Conservation (phyloP, 2,797 vertebrate genomes). For the Notoglanidium macrostoma region DNA sequence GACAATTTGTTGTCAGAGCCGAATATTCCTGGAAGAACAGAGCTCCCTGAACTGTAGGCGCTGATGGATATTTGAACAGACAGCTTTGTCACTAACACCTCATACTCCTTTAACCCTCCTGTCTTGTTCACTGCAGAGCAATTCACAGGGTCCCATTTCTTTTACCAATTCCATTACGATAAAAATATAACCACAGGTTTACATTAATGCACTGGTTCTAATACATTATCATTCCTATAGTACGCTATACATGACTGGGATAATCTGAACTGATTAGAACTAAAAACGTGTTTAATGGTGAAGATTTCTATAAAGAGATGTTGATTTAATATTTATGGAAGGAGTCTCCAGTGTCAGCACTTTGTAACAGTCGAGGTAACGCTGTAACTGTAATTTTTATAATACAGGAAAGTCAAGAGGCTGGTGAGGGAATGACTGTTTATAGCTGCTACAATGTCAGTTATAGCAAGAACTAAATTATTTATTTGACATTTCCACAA, state of each 20-base stretch:
- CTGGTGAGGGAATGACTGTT: neutral
- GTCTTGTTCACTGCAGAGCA: neutral
- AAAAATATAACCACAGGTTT: neutral
- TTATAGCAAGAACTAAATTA: neutral
- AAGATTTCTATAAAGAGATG: neutral
- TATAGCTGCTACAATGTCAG: neutral
- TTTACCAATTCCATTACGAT: neutral
- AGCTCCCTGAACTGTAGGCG: conserved; percentile 54
- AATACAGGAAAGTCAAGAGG: neutral
- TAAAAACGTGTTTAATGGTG: neutral
- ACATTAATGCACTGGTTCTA: neutral
- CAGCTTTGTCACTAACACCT: conserved; percentile 59
- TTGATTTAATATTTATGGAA: neutral
- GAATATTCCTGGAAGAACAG: conserved; percentile 61
- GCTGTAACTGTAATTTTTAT: neutral
- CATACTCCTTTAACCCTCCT: conserved; percentile 50
- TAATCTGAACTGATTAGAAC: neutral
- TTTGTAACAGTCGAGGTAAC: neutral
- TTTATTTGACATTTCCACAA: neutral
- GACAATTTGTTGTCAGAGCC: conserved; percentile 61
- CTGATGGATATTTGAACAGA: conserved; percentile 71
- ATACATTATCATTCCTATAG: neutral
- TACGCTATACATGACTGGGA: neutral
- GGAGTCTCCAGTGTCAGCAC: neutral
- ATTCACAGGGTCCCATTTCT: neutral